Base-by-base conservation (phyloP, 2,797 vertebrate species). In the Molossus molossus region DNA sequence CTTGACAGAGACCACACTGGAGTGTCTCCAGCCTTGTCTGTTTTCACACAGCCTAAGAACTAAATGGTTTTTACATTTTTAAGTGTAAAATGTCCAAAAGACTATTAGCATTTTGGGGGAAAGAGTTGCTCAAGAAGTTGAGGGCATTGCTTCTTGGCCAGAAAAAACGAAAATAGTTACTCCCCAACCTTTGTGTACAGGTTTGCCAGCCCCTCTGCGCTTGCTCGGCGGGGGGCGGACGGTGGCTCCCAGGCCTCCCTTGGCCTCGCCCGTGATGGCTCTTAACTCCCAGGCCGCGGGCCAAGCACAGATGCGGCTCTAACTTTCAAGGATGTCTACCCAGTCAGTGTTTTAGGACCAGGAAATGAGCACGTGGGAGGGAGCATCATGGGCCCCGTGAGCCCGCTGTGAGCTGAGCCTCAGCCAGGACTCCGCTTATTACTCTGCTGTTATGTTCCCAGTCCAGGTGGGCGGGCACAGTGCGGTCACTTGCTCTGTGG, bases 21-120 rank as follows among this genome's bases (percentile, higher is more conserved):
- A 0, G 12, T 45, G 33, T 65, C 45, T 64, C 50, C 7, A n/a
- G 18, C n/a, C 33, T 58, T 37, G 25, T 76, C 45, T 55, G 69
- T 27, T 86, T 69, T 79, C 58, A 64, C 20, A 48, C 18, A 48
- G 53, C 53, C 58, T 80, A 17, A 9, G 65, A 69, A 33, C 75
- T 62, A 40, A 93, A 85, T 65, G 53, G 13, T 4, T 82, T 92
- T 76, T 57, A 89, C 13, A 73, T 77, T 76, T 70, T 85, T 50
- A 86, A 64, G 48, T 50, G 1, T 29, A 62, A 77, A 82, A 72
- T 48, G 57, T 75, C 18, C 84, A 91, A 62, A 82, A 85, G 15
- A 55, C 12, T n/a, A 37, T 64, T 76, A 58, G n/a, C 50, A 13
- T 93, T 90, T 37, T 58, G 3, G 2, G 53, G 29, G 9, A 23